Evolutionary conservation across 2,797 vertebrate species (phyloP).

Genomic region (Perodicticus potto): DNA sequence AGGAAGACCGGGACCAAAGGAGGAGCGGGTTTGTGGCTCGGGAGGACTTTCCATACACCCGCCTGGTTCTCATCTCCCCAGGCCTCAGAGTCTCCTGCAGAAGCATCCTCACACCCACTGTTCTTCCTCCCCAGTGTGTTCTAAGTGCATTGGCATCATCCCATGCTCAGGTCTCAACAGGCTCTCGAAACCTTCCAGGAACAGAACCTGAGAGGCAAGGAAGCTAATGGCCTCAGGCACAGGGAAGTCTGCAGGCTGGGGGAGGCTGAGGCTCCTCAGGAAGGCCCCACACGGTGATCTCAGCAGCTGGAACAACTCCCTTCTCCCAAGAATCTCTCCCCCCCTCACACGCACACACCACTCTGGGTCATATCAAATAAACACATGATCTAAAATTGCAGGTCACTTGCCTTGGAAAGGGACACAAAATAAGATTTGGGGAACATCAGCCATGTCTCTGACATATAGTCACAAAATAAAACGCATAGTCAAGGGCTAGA

Average conservation of each 20-base stretch:
- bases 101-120: background rate
- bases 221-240: background rate
- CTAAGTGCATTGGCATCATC: background rate
- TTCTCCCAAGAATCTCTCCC: background rate
- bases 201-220: background rate
- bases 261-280: background rate
- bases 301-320: background rate
- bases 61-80: background rate
- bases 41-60: accelerated
- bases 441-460: background rate
- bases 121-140: background rate
- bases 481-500: background rate
- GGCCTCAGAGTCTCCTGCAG: background rate
- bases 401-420: background rate
- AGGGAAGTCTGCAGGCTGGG: background rate
- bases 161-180: background rate
- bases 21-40: background rate
- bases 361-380: background rate
- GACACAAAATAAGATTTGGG: background rate
- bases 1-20: background rate
- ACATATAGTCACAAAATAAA: background rate
- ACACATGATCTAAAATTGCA: background rate
- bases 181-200: background rate
- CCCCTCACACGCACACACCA: background rate
- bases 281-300: background rate